These are phyloP conservation scores for Tetragonisca angustula DNA, from an alignment of 2,888 invertebrate species.

Conservation along the genomic window DNA sequence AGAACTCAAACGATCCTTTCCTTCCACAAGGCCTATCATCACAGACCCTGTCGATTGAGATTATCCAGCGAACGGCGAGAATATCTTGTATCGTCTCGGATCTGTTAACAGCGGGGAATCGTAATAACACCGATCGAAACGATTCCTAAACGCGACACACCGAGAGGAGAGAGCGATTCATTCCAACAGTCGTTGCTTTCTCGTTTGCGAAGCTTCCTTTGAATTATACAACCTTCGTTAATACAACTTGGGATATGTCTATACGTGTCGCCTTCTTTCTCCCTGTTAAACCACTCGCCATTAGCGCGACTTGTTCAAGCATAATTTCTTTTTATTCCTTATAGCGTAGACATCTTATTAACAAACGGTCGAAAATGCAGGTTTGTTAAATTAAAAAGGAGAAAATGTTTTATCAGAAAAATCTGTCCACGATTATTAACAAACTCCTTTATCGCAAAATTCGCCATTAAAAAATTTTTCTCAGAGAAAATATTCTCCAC, in stretches of 20 bases:
- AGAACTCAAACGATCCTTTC: constrained; percentile 12
- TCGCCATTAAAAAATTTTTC: no score
- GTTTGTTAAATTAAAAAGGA: no score
- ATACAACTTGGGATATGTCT: background rate
- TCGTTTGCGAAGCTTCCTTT: background rate
- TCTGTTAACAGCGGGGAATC: constrained; percentile 39
- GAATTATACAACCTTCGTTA: background rate
- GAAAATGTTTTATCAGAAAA: no score
- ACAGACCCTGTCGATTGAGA: constrained; percentile 48
- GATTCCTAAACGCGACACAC: background rate
- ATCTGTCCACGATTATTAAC: no score
- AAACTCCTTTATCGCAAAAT: no score
- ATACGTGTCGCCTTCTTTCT: background rate
- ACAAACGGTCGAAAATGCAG: no score
- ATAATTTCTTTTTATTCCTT: background rate
- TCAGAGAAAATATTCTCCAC: no score
- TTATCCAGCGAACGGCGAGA: constrained; percentile 17
- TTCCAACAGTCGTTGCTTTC: background rate
- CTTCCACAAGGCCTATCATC: constrained; percentile 52
- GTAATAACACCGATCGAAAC: constrained; percentile 35
- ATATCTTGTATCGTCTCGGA: background rate
- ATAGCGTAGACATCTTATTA: no score
- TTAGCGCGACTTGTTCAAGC: background rate
- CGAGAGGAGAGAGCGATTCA: constrained; percentile 5
- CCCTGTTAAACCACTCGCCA: background rate